phyloP scores from a whole-genome alignment of 2,888 invertebrate genomes.

The Nephrocerus scutellatus region DNA sequence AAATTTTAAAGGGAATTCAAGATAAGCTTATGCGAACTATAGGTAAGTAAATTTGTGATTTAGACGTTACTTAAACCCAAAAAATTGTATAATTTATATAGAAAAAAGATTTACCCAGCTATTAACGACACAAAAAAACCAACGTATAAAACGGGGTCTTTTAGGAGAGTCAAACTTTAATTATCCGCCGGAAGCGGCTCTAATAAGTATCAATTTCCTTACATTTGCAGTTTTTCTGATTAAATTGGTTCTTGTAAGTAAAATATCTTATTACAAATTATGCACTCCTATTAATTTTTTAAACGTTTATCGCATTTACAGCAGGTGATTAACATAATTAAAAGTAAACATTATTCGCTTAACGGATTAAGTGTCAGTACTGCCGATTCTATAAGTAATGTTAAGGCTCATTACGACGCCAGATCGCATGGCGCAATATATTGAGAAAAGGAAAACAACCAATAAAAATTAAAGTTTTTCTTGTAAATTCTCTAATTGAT shows the following conservation, averaged over 20 bases:
- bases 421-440: too few species aligned
- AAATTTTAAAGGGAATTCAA: slow-evolving; percentile 34
- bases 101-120: slow-evolving; percentile 49
- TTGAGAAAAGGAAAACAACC: too few species aligned
- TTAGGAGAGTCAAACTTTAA: slow-evolving; percentile 56
- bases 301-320: slow-evolving; percentile 42
- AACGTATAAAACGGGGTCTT: slow-evolving; percentile 34
- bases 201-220: slow-evolving; percentile 76
- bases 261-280: slow-evolving; percentile 4
- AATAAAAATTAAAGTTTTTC: too few species aligned
- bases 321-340: slow-evolving; percentile 63
- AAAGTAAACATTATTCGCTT: slow-evolving; percentile 51
- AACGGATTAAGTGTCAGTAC: slow-evolving; percentile 33
- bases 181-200: slow-evolving; percentile 74
- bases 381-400: too few species aligned
- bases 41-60: slow-evolving; percentile 49
- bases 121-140: slow-evolving; percentile 45
- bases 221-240: slow-evolving; percentile 80
- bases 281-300: not conserved
- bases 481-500: too few species aligned
- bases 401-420: too few species aligned
- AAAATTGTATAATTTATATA: slow-evolving; percentile 28
- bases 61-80: slow-evolving; percentile 5
- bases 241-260: slow-evolving; percentile 69
- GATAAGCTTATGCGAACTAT: slow-evolving; percentile 58